These are phyloP conservation scores for Nowickia ferox DNA, from an alignment of 2,888 invertebrate species.

Conservation along the genomic window DNA sequence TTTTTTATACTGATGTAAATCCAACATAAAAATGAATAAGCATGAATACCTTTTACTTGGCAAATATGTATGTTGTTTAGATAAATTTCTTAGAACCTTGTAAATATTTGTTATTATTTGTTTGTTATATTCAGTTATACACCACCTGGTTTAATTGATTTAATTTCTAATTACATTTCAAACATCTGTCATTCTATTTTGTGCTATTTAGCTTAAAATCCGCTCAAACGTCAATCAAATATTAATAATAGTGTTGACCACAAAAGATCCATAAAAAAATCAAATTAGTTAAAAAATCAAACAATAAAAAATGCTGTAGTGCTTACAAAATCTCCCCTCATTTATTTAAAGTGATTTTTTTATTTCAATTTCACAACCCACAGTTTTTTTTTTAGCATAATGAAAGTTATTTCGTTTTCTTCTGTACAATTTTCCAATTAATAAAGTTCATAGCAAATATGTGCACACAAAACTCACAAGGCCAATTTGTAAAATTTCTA, in stretches of 20 bases:
- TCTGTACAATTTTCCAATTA: constrained; percentile 70
- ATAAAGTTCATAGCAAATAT: constrained; percentile 52
- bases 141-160: constrained; percentile 66
- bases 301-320: not conserved
- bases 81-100: not conserved
- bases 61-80: constrained; percentile 12
- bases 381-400: constrained; percentile 50
- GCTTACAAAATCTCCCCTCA: constrained; percentile 37
- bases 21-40: not conserved
- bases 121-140: not conserved
- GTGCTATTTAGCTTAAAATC: constrained; percentile 1
- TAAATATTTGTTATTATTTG: not conserved
- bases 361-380: constrained; percentile 60
- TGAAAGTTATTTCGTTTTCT: constrained; percentile 36
- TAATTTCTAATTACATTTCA: constrained; percentile 67
- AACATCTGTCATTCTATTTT: constrained; percentile 62
- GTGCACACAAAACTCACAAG: constrained; percentile 33
- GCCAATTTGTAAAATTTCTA: constrained; percentile 49
- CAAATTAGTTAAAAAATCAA: not conserved
- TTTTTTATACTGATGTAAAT: constrained; percentile 29
- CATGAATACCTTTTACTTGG: constrained; percentile 23
- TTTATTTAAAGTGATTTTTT: constrained; percentile 52
- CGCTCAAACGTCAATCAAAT: constrained; percentile 60
- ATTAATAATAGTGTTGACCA: constrained; percentile 67
- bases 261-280: constrained; percentile 49